Evolutionary conservation across 1,140 invertebrate genomes (phyloP), one percentile per base, ranked within the genome.

Genomic region (Orius insidiosus): DNA sequence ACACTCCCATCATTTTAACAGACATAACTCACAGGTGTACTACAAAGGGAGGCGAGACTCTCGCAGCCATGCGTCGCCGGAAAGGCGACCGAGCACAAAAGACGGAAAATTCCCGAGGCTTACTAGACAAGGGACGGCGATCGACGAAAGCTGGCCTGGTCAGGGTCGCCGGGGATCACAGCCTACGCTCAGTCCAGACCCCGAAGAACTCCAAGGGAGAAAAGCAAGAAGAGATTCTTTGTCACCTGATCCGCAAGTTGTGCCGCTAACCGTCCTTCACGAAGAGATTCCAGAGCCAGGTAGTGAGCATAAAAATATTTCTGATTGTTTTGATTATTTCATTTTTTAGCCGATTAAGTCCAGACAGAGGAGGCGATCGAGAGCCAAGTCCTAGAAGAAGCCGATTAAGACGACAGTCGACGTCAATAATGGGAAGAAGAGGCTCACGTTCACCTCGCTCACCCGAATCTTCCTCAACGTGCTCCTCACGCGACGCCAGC

Each of bases 111-210:
- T 77, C 35, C 75, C 80, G 42, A 68, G 84, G 41, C 63, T 89
- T 38, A 80, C 81, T 54, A 68, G 86, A 34, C 86, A 90, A 65
- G 80, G 82, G 7, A 87, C 85, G 4, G 80, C 85, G 35, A 85
- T 85, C 60, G 86, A 90, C 61, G 86, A 90, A 61, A 78, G 76
- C 44, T 72, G 64, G 38, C 64, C 81, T 45, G 80, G 79, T 19
- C 77, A 79, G 13, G 71, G 72, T 11, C 69, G 83, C 37, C 66
- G 79, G 32, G 78, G 74, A 18, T 82, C 82, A 13, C 80, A 85
- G 34, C 82, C 83, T 2, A 84, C 82, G 4, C 63, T 90, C 35
- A 83, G 80, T 48, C 84, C 85, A 1, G 73, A 75, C 56, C 66
- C 81, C 56, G 64, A 68, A 40, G 66, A 68, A 41, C 61, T 59